These are phyloP conservation scores for Sebastes schlegelii DNA, from an alignment of 2,113 vertebrate species.

Conservation along the genomic window DNA sequence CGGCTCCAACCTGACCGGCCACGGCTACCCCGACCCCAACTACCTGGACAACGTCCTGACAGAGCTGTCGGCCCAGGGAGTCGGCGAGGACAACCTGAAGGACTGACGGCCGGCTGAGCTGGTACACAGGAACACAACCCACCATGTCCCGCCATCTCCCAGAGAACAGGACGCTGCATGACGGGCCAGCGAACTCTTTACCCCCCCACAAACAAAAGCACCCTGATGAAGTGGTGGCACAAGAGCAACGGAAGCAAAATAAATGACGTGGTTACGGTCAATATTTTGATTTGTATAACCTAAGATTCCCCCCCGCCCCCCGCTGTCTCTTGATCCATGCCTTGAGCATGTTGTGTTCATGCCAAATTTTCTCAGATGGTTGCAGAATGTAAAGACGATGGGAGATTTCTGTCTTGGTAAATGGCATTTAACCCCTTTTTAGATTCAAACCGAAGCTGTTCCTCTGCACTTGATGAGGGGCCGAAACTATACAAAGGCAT, in stretches of 20 bases:
- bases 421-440: slow-evolving; percentile 42
- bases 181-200: slow-evolving; percentile 45
- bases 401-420: slow-evolving; percentile 34
- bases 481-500: slow-evolving; percentile 29
- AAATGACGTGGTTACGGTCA: slow-evolving; percentile 43
- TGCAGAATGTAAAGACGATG: slow-evolving; percentile 33
- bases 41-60: slow-evolving; percentile 96
- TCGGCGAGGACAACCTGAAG: slow-evolving; percentile 90
- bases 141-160: slow-evolving; percentile 25
- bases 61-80: slow-evolving; percentile 93
- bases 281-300: slow-evolving; percentile 61
- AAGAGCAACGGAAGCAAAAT: slow-evolving; percentile 50
- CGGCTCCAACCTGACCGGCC: slow-evolving; percentile 96
- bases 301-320: slow-evolving; percentile 19
- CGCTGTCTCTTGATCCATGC: slow-evolving; percentile 56
- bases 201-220: slow-evolving; percentile 46
- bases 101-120: slow-evolving; percentile 82
- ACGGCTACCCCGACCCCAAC: slow-evolving; percentile 95
- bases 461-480: slow-evolving; percentile 36
- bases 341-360: slow-evolving; percentile 53
- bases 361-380: slow-evolving; percentile 56
- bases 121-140: slow-evolving; percentile 33
- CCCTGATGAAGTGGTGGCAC: slow-evolving; percentile 43
- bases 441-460: slow-evolving; percentile 25
- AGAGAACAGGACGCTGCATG: slow-evolving; percentile 44